phyloP scores from a whole-genome alignment of 2,113 vertebrate species.

The Brachypodius melanocephalos region DNA sequence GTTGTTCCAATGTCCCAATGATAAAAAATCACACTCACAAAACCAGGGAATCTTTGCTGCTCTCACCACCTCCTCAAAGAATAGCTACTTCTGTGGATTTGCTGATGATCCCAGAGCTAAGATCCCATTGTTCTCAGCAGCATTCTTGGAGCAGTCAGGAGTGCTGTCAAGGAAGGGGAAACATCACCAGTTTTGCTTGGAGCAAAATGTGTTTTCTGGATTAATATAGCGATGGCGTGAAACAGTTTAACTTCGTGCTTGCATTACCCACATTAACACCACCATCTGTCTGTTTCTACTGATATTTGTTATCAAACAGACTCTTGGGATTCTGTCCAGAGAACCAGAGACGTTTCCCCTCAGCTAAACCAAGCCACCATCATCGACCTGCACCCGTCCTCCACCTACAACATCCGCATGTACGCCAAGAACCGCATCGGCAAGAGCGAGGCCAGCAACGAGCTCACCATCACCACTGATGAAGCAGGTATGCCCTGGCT shows the following conservation, averaged over 20 bases:
- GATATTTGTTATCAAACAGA: slow-evolving; percentile 75
- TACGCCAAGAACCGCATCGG: slow-evolving; percentile 98
- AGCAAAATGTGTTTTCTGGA: not conserved
- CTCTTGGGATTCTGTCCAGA: slow-evolving; percentile 96
- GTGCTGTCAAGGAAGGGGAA: not conserved
- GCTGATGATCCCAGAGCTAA: not conserved
- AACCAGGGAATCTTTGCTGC: not conserved
- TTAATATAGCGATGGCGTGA: not conserved
- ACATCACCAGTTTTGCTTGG: not conserved
- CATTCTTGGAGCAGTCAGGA: not conserved
- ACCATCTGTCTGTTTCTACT: not conserved
- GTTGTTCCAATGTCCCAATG: not conserved
- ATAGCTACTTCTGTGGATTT: not conserved
- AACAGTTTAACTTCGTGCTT: not conserved
- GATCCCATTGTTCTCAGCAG: not conserved
- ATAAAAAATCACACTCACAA: not conserved
- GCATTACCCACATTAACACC: not conserved
- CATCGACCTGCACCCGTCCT: slow-evolving; percentile 98
- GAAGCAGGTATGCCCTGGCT: slow-evolving; percentile 85
- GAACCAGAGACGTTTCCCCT: slow-evolving; percentile 98
- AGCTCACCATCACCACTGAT: slow-evolving; percentile 97
- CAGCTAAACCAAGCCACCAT: slow-evolving; percentile 99
- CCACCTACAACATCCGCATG: slow-evolving; percentile 99
- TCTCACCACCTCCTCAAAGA: not conserved
- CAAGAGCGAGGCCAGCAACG: slow-evolving; percentile 97